These are phyloP conservation scores for Pogoniulus pusillus DNA, from an alignment of 2,797 vertebrate genomes.

Conservation along the genomic window DNA sequence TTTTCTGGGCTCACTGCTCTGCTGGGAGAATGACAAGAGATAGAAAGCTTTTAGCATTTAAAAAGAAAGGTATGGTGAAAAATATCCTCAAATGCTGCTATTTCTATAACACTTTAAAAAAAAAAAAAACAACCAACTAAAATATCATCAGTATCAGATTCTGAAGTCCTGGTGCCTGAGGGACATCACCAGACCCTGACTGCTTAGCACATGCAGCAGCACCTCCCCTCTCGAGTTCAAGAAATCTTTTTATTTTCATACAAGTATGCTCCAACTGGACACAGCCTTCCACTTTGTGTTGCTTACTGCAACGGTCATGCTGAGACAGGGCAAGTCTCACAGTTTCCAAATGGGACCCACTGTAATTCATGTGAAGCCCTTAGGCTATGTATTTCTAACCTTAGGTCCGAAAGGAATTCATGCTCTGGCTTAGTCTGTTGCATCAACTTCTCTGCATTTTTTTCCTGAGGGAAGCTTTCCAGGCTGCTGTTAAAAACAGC, in stretches of 20 bases:
- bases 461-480: not conserved
- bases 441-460: not conserved
- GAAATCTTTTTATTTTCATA: not conserved
- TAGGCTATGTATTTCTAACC: not conserved
- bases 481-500: not conserved
- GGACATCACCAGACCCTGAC: not conserved
- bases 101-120: not conserved
- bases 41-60: not conserved
- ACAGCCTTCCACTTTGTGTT: not conserved
- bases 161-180: not conserved
- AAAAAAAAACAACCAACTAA: no score
- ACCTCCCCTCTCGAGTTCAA: not conserved
- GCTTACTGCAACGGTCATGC: not conserved
- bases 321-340: not conserved
- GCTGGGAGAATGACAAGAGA: not conserved
- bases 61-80: not conserved
- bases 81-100: not conserved
- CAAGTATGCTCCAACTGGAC: not conserved
- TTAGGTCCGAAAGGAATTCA: not conserved
- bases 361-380: not conserved
- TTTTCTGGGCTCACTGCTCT: not conserved
- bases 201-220: not conserved
- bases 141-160: fast-evolving
- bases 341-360: not conserved
- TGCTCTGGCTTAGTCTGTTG: not conserved